Evolutionary conservation across 2,888 invertebrate species (phyloP).

Genomic region (Agriopis aurantiaria): DNA sequence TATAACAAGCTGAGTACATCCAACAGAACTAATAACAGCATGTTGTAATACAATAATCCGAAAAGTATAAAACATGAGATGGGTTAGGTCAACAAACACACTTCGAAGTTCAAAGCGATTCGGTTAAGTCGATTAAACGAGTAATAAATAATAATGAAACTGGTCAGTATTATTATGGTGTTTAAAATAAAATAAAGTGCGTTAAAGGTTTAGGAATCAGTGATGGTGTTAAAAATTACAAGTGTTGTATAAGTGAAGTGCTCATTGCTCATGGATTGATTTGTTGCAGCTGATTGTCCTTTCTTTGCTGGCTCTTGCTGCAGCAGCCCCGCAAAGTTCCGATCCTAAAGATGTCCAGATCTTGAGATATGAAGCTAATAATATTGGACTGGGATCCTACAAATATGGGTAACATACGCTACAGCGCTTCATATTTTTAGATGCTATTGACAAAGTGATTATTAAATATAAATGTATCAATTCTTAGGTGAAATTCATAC

Average conservation of each 20-base stretch:
- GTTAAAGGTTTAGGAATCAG: not conserved
- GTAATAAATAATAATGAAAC: conserved; percentile 61
- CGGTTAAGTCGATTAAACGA: conserved; percentile 55
- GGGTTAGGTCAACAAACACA: conserved; percentile 65
- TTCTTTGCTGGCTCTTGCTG: conserved; percentile 67
- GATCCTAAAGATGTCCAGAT: conserved; percentile 64
- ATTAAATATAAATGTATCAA: not conserved
- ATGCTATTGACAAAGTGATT: not conserved
- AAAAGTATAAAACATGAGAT: conserved; percentile 75
- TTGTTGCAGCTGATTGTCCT: conserved; percentile 76
- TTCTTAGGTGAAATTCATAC: not conserved
- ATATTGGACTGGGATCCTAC: conserved; percentile 73
- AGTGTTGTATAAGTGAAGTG: conserved; percentile 17
- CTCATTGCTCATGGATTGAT: conserved; percentile 43
- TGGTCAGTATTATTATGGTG: conserved; percentile 60
- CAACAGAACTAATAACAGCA: conserved; percentile 58
- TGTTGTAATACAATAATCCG: conserved; percentile 74
- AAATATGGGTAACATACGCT: conserved; percentile 61
- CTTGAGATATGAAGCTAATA: conserved; percentile 67
- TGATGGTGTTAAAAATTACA: not conserved
- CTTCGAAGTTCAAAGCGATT: conserved; percentile 60
- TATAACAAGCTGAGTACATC: conserved; percentile 67
- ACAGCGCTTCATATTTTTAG: not conserved
- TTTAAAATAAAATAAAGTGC: conserved; percentile 12
- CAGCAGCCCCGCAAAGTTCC: conserved; percentile 65